Base-by-base conservation (phyloP, 2,113 vertebrate genomes). In the Rhinogobius similis region DNA sequence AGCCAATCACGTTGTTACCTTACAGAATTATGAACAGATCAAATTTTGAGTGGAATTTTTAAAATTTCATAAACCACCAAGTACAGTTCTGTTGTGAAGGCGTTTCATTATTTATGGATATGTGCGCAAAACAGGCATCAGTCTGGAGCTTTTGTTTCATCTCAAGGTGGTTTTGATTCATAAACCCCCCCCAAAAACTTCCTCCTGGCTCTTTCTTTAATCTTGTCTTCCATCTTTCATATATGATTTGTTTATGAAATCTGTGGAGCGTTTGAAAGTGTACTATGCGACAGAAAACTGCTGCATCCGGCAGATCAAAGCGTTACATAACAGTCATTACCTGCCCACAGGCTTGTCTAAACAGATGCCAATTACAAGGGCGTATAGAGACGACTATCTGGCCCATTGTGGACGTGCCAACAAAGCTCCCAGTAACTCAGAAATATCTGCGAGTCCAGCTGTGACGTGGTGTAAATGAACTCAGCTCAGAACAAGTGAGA, bases 401-500 rank as follows among this genome's bases (percentile, higher is more conserved):
- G 52, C 41, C 52, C 55, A 32, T 32, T 61, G 62, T 62, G 18
- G 26, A 46, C 10, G 20, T 72, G 64, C 44, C n/a, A 53, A n/a
- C 20, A 5, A 26, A 26, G 20, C 63, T 41, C 23, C 24, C 27
- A 43, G 14, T 52, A 56, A 68, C 46, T 56, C 32, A 13, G 12
- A 67, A 65, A 65, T 48, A 72, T 46, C 13, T 39, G 12, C 5
- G 20, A 63, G 48, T 48, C 43, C 53, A 41, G 13, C 41, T 72
- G 68, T n/a, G 56, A 66, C 46, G 38, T 1, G 18, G 56, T n/a
- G 14, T 41, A 16, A 13, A 32, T 23, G 10, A 67, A 68, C 56
- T 62, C 43, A 18, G 13, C 21, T 65, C 38, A 48, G 67, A 38
- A 65, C 21, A 65, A 44, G 26, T 38, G 65, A 43, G 52, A 70